phyloP scores from a whole-genome alignment of 2,888 invertebrate species.

The Thymelicus acteon region DNA sequence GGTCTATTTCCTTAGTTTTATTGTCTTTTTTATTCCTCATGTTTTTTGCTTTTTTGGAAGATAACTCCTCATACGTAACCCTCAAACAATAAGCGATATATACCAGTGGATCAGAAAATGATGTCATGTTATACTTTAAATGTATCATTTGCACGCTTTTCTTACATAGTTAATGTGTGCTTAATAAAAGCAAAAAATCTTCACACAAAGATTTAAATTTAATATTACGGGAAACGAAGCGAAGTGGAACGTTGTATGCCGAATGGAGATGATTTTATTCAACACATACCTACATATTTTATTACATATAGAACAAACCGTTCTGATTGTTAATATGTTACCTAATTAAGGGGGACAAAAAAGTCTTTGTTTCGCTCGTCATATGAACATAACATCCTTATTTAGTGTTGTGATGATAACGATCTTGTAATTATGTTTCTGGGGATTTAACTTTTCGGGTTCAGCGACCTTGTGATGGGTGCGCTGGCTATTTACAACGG shows the following conservation, averaged over 20 bases:
- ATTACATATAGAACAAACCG: conserved; percentile 45
- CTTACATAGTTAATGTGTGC: conserved; percentile 4
- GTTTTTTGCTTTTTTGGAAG: background rate
- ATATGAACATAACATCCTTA: conserved; percentile 69
- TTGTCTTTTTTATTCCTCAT: background rate
- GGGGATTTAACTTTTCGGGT: conserved; percentile 56
- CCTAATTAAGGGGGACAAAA: conserved; percentile 62
- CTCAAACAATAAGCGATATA: background rate
- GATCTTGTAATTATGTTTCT: conserved; percentile 74
- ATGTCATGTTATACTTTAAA: conserved; percentile 8
- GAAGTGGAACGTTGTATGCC: conserved; percentile 28
- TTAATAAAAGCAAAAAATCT: conserved; percentile 19
- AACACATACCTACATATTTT: conserved; percentile 3
- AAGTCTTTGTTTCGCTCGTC: conserved; percentile 50
- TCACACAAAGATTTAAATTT: conserved; percentile 19
- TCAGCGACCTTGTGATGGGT: conserved; percentile 51
- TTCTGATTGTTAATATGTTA: conserved; percentile 54
- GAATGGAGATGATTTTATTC: conserved; percentile 23
- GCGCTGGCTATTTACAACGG: background rate
- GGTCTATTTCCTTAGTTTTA: background rate
- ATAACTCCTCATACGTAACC: background rate
- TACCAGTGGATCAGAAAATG: background rate
- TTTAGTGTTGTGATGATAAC: conserved; percentile 63
- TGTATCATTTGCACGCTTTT: conserved; percentile 9
- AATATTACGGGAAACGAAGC: conserved; percentile 33